Conservation (phyloP, 2,888 invertebrate species). For the Drosophila kanekoi region DNA sequence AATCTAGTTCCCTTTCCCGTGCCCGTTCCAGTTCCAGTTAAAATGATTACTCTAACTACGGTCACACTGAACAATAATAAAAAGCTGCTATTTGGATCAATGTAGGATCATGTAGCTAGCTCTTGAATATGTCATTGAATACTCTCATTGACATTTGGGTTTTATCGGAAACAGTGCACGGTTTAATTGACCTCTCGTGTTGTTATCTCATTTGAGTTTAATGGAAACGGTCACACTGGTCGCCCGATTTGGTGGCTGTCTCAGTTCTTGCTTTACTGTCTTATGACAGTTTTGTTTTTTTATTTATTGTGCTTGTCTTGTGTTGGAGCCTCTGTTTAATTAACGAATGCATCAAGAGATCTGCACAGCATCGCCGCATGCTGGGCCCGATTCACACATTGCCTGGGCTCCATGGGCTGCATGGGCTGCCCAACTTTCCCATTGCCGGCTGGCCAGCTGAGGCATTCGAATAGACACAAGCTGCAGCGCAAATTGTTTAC, state of each 20-base stretch:
- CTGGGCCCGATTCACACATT: constrained; percentile 52
- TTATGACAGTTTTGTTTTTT: constrained; percentile 35
- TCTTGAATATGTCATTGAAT: too few relatives aligned
- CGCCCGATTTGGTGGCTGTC: constrained; percentile 5
- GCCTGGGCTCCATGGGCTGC: constrained; percentile 9
- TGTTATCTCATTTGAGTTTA: neutral
- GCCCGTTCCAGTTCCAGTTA: too few relatives aligned
- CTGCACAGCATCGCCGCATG: constrained; percentile 45
- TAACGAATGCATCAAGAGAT: constrained; percentile 64
- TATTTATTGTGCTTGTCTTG: neutral
- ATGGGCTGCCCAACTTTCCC: constrained; percentile 45
- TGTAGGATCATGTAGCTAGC: too few relatives aligned
- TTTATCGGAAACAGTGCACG: too few relatives aligned
- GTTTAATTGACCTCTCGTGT: too few relatives aligned
- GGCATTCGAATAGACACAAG: constrained; percentile 23
- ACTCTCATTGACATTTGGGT: too few relatives aligned
- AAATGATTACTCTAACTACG: neutral
- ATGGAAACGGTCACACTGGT: constrained; percentile 28
- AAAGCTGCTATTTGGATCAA: too few relatives aligned
- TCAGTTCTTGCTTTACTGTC: neutral
- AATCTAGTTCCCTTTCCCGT: too few relatives aligned
- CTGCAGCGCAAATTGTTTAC: constrained; percentile 72
- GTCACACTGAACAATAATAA: neutral
- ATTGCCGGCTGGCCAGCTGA: constrained; percentile 31
- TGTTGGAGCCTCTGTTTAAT: constrained; percentile 51